phyloP scores from a whole-genome alignment of 2,797 vertebrate genomes.

The Molossus molossus region DNA sequence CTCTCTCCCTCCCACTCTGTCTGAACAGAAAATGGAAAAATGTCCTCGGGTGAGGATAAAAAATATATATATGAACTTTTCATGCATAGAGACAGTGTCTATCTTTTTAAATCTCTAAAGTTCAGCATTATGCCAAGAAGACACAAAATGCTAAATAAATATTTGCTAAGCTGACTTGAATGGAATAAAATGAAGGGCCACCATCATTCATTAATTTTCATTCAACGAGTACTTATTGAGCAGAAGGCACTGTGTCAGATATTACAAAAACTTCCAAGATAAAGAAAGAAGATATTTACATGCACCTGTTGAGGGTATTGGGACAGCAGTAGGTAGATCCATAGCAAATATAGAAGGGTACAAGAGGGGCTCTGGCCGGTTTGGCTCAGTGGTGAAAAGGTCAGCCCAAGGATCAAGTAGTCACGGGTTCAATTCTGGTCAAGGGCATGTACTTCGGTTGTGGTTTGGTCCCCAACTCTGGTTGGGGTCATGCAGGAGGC shows the following conservation, averaged over 20 bases:
- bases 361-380: background rate
- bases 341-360: background rate
- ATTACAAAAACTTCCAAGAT: background rate
- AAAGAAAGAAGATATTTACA: background rate
- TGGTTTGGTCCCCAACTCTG: too few species aligned
- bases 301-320: background rate
- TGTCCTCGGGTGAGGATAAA: too few species aligned
- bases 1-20: too few species aligned
- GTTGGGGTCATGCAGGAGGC: too few species aligned
- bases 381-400: too few species aligned
- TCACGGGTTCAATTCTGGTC: too few species aligned
- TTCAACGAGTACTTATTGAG: conserved; percentile 31
- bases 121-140: background rate
- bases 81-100: background rate
- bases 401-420: too few species aligned
- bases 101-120: background rate
- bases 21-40: too few species aligned
- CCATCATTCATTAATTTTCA: background rate
- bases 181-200: background rate
- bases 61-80: background rate
- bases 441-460: too few species aligned
- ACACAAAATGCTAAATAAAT: conserved; percentile 32
- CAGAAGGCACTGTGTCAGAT: background rate
- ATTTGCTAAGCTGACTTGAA: conserved; percentile 30
- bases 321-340: background rate